Conservation (phyloP, 2,888 invertebrate species). For the Eubasilissa splendida region DNA sequence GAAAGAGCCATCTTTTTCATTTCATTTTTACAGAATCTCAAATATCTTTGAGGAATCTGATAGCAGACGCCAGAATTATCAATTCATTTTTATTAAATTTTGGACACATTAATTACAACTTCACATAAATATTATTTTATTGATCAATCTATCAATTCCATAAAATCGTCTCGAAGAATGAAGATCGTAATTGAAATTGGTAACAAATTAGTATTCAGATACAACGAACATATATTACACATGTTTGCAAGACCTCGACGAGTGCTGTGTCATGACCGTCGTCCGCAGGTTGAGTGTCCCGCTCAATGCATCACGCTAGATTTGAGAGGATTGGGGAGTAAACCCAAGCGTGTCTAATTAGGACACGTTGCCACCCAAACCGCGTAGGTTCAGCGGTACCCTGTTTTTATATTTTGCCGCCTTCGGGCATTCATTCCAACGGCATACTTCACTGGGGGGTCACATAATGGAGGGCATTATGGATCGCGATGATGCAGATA, state of each 20-base stretch:
- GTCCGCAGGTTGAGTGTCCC: constrained; percentile 6
- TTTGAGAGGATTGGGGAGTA: constrained; percentile 52
- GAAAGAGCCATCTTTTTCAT: no score
- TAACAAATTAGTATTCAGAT: no score
- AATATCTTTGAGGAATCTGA: no score
- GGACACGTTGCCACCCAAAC: constrained; percentile 59
- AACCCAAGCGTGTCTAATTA: constrained; percentile 58
- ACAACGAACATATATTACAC: neutral
- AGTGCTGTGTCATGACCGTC: neutral
- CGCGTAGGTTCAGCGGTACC: constrained; percentile 38
- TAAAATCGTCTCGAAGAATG: no score
- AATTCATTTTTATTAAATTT: no score
- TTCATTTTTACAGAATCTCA: no score
- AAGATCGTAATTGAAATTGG: no score
- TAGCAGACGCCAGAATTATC: no score
- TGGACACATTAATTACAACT: no score
- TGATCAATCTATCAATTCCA: no score
- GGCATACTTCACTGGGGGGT: constrained; percentile 26
- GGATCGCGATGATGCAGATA: constrained; percentile 52
- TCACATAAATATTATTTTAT: no score
- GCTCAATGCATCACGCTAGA: constrained; percentile 51
- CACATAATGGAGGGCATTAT: constrained; percentile 46
- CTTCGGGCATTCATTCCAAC: constrained; percentile 31
- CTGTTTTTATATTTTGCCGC: constrained; percentile 49
- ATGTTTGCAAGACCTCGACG: neutral